Evolutionary conservation across 2,888 invertebrate genomes (phyloP), one percentile per base, ranked within the genome.

Genomic region (Ophion slaviceki): DNA sequence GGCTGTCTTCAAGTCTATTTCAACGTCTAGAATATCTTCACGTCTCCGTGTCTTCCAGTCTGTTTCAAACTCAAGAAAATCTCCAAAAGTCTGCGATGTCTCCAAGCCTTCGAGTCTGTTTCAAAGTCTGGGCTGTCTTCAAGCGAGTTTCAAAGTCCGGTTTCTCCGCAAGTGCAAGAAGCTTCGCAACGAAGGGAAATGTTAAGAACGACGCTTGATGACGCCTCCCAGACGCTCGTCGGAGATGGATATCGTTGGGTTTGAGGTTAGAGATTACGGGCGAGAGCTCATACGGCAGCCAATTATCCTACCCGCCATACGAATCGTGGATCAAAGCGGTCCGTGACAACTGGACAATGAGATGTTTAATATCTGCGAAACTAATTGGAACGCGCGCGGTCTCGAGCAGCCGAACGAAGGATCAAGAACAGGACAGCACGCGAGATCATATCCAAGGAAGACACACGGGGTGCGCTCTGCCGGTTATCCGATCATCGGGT

Each of bases 321-420:
- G 53, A 53, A 53, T 17, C 17, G 2, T 53, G 53, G 53, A 17
- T 17, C 14, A 53, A 53, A 53, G 17, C 3, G 53, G 53, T 53
- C 4, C 53, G 14, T 17, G 53, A 53, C 53, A 53, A 53, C 53
- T 77, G 86, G 80, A 86, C 87, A 89, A 88, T 82, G 87, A 89
- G 82, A 83, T 83, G 84, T 86, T 83, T 87, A 88, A 88, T 87
- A 86, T 87, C 87, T 83, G 74, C 76, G 71, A 84, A 36, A 85
- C 86, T 89, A 88, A 89, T 88, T 88, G 88, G 86, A 84, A 87
- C 87, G 85, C 67, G 80, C 53, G 14, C 14, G 2, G 20, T 76
- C 53, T 80, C 70, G 74, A 67, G 76, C 70, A 62, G 45, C 59
- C 64, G 62, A 62, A 45, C 20, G 61, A 4, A 17, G 61, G 72